Evolutionary conservation across 2,797 vertebrate species (phyloP).

Genomic region (Poecile montanus): DNA sequence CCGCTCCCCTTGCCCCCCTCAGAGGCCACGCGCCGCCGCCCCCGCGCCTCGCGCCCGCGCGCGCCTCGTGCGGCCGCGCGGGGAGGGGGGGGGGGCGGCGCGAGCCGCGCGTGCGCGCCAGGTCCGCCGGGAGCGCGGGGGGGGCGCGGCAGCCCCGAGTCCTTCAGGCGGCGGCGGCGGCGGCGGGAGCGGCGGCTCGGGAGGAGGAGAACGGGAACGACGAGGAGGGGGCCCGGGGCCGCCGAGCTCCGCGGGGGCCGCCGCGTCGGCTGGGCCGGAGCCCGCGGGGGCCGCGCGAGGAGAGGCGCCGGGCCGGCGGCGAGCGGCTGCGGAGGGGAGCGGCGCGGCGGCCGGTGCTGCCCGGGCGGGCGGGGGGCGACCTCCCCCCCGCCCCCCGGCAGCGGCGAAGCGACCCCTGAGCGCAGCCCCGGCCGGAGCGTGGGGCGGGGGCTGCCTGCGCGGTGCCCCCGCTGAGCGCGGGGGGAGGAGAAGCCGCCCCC

Average conservation of each 20-base stretch:
- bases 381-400: neutral
- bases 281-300: neutral
- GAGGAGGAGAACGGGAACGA: neutral
- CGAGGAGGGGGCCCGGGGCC: neutral
- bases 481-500: constrained; percentile 46
- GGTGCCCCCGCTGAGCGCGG: neutral
- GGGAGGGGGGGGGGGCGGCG: neutral
- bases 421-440: neutral
- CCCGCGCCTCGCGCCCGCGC: neutral
- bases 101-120: neutral
- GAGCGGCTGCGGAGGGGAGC: neutral
- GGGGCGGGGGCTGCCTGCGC: neutral
- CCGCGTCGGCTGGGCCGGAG: neutral
- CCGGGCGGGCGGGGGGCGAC: constrained; percentile 6
- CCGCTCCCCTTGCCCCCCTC: neutral
- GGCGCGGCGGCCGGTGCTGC: neutral
- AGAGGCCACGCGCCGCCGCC: neutral
- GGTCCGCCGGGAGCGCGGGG: neutral
- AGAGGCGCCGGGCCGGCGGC: neutral
- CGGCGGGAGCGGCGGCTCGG: neutral
- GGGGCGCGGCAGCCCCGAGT: neutral
- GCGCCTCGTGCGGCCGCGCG: neutral
- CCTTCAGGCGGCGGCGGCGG: neutral
- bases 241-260: neutral
- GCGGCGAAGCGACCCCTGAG: neutral